Evolutionary conservation across 2,888 invertebrate genomes (phyloP).

Genomic region (Eubasilissa splendida): DNA sequence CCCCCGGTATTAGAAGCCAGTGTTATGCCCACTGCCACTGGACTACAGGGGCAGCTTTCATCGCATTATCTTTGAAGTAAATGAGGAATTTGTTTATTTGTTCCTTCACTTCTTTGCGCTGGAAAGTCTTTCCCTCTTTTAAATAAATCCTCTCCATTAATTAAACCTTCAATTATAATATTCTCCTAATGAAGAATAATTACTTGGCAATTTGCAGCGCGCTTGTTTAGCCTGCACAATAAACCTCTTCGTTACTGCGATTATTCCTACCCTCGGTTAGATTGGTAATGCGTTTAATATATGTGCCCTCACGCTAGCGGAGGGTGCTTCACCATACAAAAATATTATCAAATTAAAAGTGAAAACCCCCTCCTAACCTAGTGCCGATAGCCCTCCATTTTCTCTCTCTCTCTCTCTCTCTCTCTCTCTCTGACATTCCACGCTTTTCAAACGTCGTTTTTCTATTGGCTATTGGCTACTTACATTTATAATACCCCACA

Average conservation of each 20-base stretch:
- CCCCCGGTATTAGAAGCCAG: no score
- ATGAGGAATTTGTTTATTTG: background rate
- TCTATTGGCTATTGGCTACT: no score
- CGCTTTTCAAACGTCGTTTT: background rate
- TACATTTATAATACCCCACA: no score
- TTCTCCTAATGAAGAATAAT: constrained; percentile 15
- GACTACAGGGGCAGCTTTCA: no score
- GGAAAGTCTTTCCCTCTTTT: background rate
- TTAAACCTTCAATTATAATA: background rate
- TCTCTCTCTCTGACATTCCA: background rate
- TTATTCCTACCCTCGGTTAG: constrained; percentile 20
- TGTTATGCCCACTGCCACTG: no score
- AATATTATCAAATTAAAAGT: constrained; percentile 40
- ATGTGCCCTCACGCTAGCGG: constrained; percentile 35
- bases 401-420: background rate
- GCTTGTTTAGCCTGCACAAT: background rate
- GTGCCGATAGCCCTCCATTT: constrained; percentile 14
- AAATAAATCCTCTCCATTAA: background rate
- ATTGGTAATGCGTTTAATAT: constrained; percentile 36
- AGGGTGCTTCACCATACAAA: constrained; percentile 38
- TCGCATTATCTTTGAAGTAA: no score
- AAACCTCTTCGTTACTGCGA: constrained; percentile 31
- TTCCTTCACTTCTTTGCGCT: background rate
- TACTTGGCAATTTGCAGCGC: constrained; percentile 17
- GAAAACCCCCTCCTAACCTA: constrained; percentile 45